Evolutionary conservation across 2,888 invertebrate genomes (phyloP), one percentile per base, ranked within the genome.

Genomic region (Anorthoa munda): DNA sequence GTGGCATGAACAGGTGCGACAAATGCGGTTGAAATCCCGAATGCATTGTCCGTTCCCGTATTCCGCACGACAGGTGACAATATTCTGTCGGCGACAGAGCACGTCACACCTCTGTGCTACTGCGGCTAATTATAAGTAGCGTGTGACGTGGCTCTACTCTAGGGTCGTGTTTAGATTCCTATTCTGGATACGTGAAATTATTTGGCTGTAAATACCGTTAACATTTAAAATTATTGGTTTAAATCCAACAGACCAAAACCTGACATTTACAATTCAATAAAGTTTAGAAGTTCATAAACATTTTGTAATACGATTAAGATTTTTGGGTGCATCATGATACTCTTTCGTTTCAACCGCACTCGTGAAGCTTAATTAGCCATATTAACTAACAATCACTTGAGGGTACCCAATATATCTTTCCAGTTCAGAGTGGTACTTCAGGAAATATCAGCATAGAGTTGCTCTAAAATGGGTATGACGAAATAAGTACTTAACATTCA

Each of bases 21-120:
- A 73, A 79, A 83, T 87, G 83, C 81, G 84, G 81, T 83, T 73
- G 74, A 83, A 87, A 89, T 88, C 77, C 78, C 83, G 72, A 84
- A 83, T 73, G 79, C 83, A 83, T 82, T 84, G 77, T 79, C 82
- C 66, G 71, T 71, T 69, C 46, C 65, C 45, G 65, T 81, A 78
- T 51, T 73, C 46, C 68, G 56, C 56, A 45, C 63, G 81, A 74
- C 81, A 78, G 74, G 70, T 82, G 83, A 84, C 86, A 84, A 84
- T 84, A 78, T 65, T 82, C 77, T 83, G 87, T 83, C 80, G 73
- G 67, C 79, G 72, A 79, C 82, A 81, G 55, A 70, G 58, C 68
- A 72, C 77, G 81, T 69, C 73, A 77, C 67, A 59, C 59, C 73
- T 80, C 74, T 45, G 51, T 61, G 63, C 60, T 68, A 59, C 73